phyloP scores from a whole-genome alignment of 2,888 invertebrate genomes.

The Pterostichus niger region DNA sequence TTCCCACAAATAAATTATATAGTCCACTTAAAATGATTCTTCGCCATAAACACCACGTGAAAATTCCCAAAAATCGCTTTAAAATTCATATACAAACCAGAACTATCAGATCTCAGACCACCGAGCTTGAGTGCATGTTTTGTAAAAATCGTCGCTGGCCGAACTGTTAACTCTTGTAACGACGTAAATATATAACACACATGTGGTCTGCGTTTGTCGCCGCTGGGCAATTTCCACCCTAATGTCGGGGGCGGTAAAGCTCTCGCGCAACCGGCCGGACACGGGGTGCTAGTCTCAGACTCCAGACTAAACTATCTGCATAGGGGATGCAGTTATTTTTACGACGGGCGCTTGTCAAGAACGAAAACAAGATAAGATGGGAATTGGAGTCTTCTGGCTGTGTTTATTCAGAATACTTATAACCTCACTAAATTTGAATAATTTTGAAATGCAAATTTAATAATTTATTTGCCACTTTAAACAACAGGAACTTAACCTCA shows the following conservation, averaged over 20 bases:
- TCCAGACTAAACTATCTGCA: conserved; percentile 66
- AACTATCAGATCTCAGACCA: conserved; percentile 26
- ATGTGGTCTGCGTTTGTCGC: conserved; percentile 46
- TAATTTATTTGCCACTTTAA: too few relatives aligned
- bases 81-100: not conserved
- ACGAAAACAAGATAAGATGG: conserved; percentile 56
- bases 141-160: conserved; percentile 65
- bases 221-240: conserved; percentile 9
- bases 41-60: not conserved
- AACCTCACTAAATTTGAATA: not conserved
- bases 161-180: conserved; percentile 67
- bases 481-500: too few relatives aligned
- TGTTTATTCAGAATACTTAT: too few relatives aligned
- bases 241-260: conserved; percentile 19
- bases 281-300: conserved; percentile 48
- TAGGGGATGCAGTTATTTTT: conserved; percentile 66
- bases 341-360: conserved; percentile 54
- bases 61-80: not conserved
- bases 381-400: not conserved
- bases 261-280: conserved; percentile 47
- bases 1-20: too few relatives aligned
- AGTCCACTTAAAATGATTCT: too few relatives aligned
- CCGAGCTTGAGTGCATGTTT: conserved; percentile 56
- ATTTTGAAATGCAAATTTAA: not conserved
- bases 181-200: conserved; percentile 66